A percentile compares a stretch with the other conserved stretches of the same genome.
Evolutionary conservation across 2,113 vertebrate species (phyloP).

Genomic region (Halichoeres trimaculatus): DNA sequence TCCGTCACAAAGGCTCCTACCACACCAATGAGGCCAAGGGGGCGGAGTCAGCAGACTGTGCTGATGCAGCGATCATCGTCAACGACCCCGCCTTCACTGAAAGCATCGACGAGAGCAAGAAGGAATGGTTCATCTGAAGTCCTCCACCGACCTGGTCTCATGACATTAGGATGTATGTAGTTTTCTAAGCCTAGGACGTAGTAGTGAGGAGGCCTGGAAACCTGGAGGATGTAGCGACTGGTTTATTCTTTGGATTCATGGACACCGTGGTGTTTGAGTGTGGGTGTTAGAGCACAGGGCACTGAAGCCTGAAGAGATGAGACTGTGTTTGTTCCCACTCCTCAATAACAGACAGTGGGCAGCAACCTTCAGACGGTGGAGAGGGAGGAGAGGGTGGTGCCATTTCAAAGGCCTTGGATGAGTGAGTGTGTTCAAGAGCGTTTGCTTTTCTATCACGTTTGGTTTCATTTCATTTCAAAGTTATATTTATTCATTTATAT

Average conservation of each 20-base stretch:
- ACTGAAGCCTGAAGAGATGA: not conserved
- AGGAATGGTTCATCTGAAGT: constrained; percentile 96
- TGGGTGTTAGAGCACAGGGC: constrained; percentile 32
- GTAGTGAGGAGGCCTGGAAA: constrained; percentile 24
- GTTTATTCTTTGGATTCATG: constrained; percentile 47
- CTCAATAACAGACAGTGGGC: constrained; percentile 1
- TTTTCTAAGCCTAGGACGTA: constrained; percentile 44
- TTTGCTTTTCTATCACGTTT: not conserved
- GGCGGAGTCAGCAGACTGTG: constrained; percentile 93
- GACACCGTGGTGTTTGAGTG: constrained; percentile 15
- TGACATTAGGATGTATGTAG: constrained; percentile 73
- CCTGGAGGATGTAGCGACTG: not conserved
- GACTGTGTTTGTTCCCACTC: constrained; percentile 12
- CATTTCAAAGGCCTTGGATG: constrained; percentile 24
- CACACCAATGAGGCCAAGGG: constrained; percentile 99
- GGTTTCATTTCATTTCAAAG: not conserved
- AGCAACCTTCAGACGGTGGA: constrained; percentile 4
- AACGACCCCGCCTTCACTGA: constrained; percentile 99
- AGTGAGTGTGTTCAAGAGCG: constrained; percentile 19
- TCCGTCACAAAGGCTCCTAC: constrained; percentile 98
- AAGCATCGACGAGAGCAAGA: constrained; percentile 98
- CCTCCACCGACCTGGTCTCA: constrained; percentile 1
- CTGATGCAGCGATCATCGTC: constrained; percentile 95
- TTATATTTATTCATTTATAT: constrained; percentile 42
- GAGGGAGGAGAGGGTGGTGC: constrained; percentile 14